A percentile compares a stretch with the other conserved stretches of the same genome.
phyloP scores from a whole-genome alignment of 2,113 vertebrate genomes.

The Barnardius zonarius region DNA sequence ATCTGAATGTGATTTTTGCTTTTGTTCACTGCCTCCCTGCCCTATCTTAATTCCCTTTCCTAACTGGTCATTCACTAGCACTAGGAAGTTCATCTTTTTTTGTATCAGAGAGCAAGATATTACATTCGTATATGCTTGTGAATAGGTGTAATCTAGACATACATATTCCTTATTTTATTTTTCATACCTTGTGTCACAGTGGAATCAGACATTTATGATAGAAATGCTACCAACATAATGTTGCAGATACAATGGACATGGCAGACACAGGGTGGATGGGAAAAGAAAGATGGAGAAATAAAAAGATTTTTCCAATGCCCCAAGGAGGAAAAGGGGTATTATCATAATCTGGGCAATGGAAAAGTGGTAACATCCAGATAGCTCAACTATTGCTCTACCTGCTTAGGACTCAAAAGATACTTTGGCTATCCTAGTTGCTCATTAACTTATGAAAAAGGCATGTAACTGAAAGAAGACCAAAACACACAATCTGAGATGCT shows the following conservation, averaged over 20 bases:
- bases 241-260: not conserved
- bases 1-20: conserved; percentile 59
- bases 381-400: not conserved
- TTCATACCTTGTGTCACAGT: not conserved
- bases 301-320: not conserved
- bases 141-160: conserved; percentile 39
- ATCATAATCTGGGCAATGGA: not conserved
- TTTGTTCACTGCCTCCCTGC: conserved; percentile 35
- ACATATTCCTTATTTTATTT: not conserved
- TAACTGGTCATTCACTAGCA: conserved; percentile 51
- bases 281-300: not conserved
- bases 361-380: not conserved
- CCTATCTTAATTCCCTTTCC: conserved; percentile 38
- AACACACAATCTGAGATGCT: not conserved
- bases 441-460: conserved; percentile 51
- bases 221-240: not conserved
- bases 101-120: conserved; percentile 29
- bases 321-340: not conserved
- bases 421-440: conserved; percentile 60
- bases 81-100: conserved; percentile 47
- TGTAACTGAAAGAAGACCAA: not conserved
- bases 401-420: conserved; percentile 10
- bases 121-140: conserved; percentile 33
- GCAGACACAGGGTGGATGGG: not conserved
- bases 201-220: not conserved